phyloP scores from a whole-genome alignment of 2,113 vertebrate species.

The Columba janthina region DNA sequence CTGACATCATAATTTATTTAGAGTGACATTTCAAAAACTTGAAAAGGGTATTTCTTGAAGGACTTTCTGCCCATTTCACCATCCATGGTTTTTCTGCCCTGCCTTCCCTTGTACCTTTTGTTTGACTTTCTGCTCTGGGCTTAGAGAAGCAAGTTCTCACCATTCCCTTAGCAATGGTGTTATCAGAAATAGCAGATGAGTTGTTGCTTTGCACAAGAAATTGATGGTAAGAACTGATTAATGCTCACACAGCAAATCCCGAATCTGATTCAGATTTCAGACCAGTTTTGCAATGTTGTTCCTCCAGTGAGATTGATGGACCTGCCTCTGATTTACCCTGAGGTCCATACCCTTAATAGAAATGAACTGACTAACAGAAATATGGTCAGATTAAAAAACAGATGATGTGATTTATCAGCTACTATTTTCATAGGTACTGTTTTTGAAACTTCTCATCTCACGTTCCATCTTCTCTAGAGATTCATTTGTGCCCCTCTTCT shows the following conservation, averaged over 20 bases:
- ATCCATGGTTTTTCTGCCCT: neutral
- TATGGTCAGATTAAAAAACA: neutral
- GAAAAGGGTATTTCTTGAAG: neutral
- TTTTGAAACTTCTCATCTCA: neutral
- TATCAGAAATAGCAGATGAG: neutral
- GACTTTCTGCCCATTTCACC: neutral
- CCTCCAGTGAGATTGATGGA: slow-evolving; percentile 3
- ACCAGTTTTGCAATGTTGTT: neutral
- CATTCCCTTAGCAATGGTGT: neutral
- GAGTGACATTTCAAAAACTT: neutral
- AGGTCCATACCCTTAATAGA: neutral
- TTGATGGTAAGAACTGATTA: neutral
- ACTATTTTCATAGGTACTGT: neutral
- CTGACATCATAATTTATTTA: neutral
- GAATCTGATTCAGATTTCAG: neutral
- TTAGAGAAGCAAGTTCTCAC: neutral
- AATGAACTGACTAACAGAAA: slow-evolving; percentile 18
- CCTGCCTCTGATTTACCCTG: neutral
- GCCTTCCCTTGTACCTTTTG: neutral
- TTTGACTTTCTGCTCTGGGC: neutral
- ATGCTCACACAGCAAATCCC: neutral
- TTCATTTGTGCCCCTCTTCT: neutral
- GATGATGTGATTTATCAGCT: neutral
- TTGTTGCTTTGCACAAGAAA: neutral
- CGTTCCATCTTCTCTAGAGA: neutral